Percentiles rank a stretch among this genome's conserved stretches.
These are phyloP conservation scores for Anorthoa munda DNA, from an alignment of 2,888 invertebrate species.

Conservation along the genomic window DNA sequence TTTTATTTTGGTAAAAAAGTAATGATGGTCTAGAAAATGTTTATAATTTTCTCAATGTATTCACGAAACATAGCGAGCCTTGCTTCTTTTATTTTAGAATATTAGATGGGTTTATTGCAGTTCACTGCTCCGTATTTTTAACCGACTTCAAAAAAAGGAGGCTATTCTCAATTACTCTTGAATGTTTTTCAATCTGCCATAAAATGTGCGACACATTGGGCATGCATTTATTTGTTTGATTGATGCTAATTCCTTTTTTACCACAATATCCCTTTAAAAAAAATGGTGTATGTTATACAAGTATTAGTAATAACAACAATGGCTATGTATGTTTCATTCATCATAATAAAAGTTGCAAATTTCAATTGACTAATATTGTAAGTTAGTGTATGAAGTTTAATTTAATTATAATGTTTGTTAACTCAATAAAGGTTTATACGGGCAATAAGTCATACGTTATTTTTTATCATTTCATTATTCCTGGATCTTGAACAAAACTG, in stretches of 20 bases:
- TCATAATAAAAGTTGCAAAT: constrained; percentile 48
- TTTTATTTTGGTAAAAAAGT: not conserved
- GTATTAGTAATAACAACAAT: constrained; percentile 3
- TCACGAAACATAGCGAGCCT: too few species aligned
- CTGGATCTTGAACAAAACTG: not conserved
- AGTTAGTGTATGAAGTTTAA: constrained; percentile 58
- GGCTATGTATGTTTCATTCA: constrained; percentile 25
- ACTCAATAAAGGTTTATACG: constrained; percentile 61
- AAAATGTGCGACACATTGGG: not conserved
- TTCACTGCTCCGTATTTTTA: not conserved
- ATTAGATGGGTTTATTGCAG: not conserved
- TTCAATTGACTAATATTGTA: constrained; percentile 53
- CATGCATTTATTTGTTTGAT: constrained; percentile 5
- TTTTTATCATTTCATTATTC: not conserved
- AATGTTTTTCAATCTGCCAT: not conserved
- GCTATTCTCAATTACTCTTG: too few species aligned
- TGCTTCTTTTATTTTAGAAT: not conserved
- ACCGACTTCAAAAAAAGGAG: too few species aligned
- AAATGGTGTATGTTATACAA: constrained; percentile 11
- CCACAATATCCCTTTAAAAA: constrained; percentile 29
- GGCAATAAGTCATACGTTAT: constrained; percentile 9
- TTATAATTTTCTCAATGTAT: too few species aligned
- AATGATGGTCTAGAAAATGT: not conserved
- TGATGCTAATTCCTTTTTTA: not conserved
- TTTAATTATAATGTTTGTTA: constrained; percentile 60